phyloP scores from a whole-genome alignment of 2,888 invertebrate species.

The Sesamia inferens region DNA sequence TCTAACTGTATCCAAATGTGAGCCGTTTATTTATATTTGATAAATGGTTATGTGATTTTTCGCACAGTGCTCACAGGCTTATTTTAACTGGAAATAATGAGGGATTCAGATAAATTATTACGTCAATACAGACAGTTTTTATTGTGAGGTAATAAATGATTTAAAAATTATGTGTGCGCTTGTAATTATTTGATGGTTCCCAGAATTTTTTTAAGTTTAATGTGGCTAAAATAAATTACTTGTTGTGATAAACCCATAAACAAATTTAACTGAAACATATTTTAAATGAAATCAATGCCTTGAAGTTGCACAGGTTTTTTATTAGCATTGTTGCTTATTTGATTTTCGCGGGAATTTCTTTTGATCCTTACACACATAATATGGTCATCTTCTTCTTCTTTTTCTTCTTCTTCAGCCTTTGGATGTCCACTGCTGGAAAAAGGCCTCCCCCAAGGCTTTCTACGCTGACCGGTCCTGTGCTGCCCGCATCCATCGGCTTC shows the following conservation, averaged over 20 bases:
- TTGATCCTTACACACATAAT: background rate
- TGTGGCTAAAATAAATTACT: background rate
- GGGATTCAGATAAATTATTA: constrained; percentile 28
- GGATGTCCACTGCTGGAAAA: too few relatives aligned
- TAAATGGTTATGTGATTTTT: constrained; percentile 35
- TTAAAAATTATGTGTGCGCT: constrained; percentile 29
- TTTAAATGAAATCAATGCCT: background rate
- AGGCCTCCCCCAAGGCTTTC: too few relatives aligned
- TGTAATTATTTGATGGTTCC: constrained; percentile 19
- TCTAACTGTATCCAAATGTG: constrained; percentile 52
- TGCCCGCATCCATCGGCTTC: too few relatives aligned
- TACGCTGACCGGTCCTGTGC: too few relatives aligned
- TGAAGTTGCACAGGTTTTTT: background rate
- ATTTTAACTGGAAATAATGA: constrained; percentile 34
- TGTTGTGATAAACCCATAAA: background rate
- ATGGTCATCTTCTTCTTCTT: too few relatives aligned
- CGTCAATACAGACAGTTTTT: constrained; percentile 35
- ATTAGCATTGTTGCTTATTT: background rate
- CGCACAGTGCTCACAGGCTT: constrained; percentile 27
- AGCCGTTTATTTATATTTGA: constrained; percentile 39
- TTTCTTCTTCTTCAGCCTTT: too few relatives aligned
- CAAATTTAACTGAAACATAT: background rate
- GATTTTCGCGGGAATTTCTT: background rate
- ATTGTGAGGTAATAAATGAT: constrained; percentile 43
- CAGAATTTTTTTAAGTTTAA: constrained; percentile 15